Conservation (phyloP, 2,113 vertebrate genomes). For the Eleginops maclovinus region DNA sequence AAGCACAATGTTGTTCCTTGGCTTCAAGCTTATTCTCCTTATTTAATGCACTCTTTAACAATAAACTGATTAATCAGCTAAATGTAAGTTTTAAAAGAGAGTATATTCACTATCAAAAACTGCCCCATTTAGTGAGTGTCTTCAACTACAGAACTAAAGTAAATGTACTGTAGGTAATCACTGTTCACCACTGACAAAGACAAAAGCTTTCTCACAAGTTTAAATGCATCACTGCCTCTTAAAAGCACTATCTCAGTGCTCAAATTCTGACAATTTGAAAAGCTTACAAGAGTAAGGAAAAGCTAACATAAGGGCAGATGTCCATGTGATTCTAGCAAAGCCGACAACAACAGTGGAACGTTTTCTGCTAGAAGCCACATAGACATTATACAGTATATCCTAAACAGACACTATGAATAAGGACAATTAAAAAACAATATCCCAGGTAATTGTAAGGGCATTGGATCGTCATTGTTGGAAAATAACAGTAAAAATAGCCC, state of each 20-base stretch:
- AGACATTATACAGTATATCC: background rate
- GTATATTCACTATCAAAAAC: background rate
- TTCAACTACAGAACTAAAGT: background rate
- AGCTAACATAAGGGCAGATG: background rate
- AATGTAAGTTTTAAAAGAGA: background rate
- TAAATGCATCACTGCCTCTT: background rate
- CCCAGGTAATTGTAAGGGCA: background rate
- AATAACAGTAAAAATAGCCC: background rate
- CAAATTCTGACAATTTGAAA: background rate
- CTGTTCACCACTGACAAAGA: background rate
- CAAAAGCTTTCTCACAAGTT: background rate
- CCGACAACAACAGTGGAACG: background rate
- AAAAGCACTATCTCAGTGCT: background rate
- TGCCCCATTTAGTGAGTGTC: background rate
- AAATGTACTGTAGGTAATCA: background rate
- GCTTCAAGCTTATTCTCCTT: background rate
- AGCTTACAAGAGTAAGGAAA: background rate
- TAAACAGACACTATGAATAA: background rate
- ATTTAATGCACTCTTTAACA: background rate
- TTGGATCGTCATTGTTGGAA: background rate
- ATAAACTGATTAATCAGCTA: background rate
- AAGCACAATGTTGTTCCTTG: background rate
- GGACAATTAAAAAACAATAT: background rate
- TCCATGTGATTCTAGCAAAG: background rate
- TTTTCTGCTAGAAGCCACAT: background rate